Conservation (phyloP, 2,113 vertebrate species). For the Saccopteryx bilineata region DNA sequence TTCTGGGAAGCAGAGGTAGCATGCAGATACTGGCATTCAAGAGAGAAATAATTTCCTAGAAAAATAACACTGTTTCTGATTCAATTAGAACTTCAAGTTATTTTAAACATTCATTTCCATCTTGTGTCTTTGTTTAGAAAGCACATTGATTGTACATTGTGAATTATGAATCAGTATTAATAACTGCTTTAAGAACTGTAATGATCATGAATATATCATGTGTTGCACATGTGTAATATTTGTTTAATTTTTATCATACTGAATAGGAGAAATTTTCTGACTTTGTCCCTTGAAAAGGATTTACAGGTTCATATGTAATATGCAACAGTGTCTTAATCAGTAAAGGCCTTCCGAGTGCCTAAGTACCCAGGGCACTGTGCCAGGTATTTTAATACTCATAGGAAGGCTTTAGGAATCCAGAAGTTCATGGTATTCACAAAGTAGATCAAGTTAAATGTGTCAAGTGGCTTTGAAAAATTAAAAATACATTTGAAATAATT, state of each 20-base stretch:
- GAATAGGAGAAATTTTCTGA: background rate
- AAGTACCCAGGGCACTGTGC: accelerated
- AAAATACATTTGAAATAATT: background rate
- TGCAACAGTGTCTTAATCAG: background rate
- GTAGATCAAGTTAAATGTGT: background rate
- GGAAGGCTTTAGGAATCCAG: background rate
- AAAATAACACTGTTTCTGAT: slow-evolving; percentile 54
- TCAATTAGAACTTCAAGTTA: slow-evolving; percentile 57
- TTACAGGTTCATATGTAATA: background rate
- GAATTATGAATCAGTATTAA: background rate
- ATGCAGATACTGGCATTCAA: slow-evolving; percentile 36
- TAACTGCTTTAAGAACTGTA: background rate
- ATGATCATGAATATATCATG: background rate
- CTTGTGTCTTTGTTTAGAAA: slow-evolving; percentile 9
- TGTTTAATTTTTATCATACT: background rate
- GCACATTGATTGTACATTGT: accelerated
- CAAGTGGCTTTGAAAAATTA: background rate
- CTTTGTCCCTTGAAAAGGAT: too few species aligned
- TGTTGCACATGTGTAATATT: accelerated
- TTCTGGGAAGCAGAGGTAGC: slow-evolving; percentile 73
- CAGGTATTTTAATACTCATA: background rate
- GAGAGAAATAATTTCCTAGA: slow-evolving; percentile 57
- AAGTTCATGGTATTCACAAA: background rate
- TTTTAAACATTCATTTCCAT: slow-evolving; percentile 47
- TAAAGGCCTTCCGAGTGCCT: too few species aligned